Evolutionary conservation across 2,113 vertebrate genomes (phyloP).

Genomic region (Solenodon paradoxus): DNA sequence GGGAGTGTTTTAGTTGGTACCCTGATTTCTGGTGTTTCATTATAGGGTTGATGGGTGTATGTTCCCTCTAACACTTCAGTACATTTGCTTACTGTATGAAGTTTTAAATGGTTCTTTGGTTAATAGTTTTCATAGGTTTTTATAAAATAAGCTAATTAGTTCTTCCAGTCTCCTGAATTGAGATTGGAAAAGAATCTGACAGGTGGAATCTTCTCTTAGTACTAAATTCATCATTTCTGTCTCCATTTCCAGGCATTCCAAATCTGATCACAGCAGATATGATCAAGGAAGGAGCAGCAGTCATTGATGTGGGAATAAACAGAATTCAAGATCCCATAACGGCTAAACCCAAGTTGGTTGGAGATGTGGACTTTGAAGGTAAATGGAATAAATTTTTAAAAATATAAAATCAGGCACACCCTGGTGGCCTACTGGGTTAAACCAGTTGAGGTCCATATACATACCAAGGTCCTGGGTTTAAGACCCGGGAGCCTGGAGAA

Average conservation of each 20-base stretch:
- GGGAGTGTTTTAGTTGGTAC: neutral
- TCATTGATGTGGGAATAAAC: constrained; percentile 98
- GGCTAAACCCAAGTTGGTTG: constrained; percentile 90
- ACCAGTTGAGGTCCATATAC: too few relatives aligned
- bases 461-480: too few relatives aligned
- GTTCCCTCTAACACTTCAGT: neutral
- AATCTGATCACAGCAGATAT: constrained; percentile 98
- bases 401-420: too few relatives aligned
- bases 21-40: neutral
- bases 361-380: constrained; percentile 99
- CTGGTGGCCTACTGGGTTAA: too few relatives aligned
- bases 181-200: neutral
- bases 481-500: too few relatives aligned
- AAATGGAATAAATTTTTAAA: neutral
- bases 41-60: neutral
- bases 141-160: neutral
- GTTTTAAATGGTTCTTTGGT: neutral
- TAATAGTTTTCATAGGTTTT: neutral
- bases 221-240: neutral
- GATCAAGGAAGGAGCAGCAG: constrained; percentile 95
- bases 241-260: constrained; percentile 89
- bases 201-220: neutral
- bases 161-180: neutral
- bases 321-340: constrained; percentile 91
- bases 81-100: neutral